Conservation (phyloP, 2,797 vertebrate genomes). For the Paedocypris micromegethes region DNA sequence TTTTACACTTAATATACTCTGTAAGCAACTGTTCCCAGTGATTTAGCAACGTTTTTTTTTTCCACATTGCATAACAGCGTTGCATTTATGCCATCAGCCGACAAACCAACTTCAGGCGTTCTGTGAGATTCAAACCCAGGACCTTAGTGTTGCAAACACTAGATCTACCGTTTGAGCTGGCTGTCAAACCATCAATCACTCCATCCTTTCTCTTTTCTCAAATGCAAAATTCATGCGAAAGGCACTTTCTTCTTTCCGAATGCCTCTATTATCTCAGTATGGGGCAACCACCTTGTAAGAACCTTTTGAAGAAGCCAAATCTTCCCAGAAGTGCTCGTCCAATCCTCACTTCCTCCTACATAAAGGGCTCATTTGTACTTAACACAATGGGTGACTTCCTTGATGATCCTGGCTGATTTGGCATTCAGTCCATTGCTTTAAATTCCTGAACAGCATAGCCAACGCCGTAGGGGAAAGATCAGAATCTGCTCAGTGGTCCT, state of each 20-base stretch:
- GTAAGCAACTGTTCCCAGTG: constrained; percentile 42
- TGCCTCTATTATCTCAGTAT: constrained; percentile 24
- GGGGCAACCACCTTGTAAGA: constrained; percentile 13
- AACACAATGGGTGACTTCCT: constrained; percentile 44
- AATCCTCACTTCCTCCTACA: constrained; percentile 22
- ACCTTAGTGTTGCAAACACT: background rate
- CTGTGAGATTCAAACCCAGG: too few species aligned
- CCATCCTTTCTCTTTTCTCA: constrained; percentile 11
- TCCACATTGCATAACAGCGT: too few species aligned
- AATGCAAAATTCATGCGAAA: constrained; percentile 17
- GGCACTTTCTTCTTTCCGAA: constrained; percentile 20
- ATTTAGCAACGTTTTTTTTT: constrained; percentile 7
- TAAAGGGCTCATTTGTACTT: constrained; percentile 25
- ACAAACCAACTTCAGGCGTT: too few species aligned
- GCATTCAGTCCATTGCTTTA: constrained; percentile 42
- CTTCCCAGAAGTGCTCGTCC: constrained; percentile 1
- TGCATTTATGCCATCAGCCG: too few species aligned
- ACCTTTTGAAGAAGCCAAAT: constrained; percentile 12
- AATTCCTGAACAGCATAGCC: constrained; percentile 26
- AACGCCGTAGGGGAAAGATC: constrained; percentile 40
- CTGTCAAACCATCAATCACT: constrained; percentile 1
- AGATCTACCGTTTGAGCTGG: too few species aligned
- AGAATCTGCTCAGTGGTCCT: constrained; percentile 46
- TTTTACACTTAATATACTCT: constrained; percentile 23
- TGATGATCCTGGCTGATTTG: constrained; percentile 38